Conservation (phyloP, 1,140 invertebrate species). For the Ephestia elutella region DNA sequence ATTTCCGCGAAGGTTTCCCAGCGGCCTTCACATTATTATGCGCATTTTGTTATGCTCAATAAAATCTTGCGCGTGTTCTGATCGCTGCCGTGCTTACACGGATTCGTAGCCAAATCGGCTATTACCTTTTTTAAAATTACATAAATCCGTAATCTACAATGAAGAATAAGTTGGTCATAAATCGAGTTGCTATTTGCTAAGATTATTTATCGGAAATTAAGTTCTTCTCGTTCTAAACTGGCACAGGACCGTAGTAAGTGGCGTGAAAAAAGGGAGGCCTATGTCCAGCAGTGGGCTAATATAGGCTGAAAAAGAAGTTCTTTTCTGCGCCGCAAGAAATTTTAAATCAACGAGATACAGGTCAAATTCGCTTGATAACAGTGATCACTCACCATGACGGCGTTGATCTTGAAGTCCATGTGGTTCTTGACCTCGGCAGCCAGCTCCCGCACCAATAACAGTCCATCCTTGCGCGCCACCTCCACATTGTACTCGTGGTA, state of each 20-base stretch:
- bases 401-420: constrained; percentile 92
- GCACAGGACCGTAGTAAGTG: no score
- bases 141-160: neutral
- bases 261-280: no score
- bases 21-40: constrained; percentile 11
- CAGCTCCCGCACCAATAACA: constrained; percentile 86
- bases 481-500: constrained; percentile 83
- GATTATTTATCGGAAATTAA: no score
- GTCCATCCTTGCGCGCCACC: constrained; percentile 86
- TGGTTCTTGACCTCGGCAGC: constrained; percentile 90
- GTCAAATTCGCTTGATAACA: no score
- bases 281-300: no score
- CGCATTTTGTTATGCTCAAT: constrained; percentile 8
- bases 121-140: neutral
- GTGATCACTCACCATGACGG: constrained; percentile 84
- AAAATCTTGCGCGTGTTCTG: neutral
- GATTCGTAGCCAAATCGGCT: neutral
- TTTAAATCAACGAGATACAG: no score
- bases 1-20: neutral
- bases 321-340: no score
- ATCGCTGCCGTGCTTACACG: neutral
- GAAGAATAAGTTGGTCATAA: no score
- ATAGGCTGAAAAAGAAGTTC: no score
- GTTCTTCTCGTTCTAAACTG: no score
- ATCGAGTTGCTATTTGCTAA: no score